Percentiles rank a stretch among this genome's conserved stretches.
These are phyloP conservation scores for Oscheius sp. DNA, from an alignment of 2,888 invertebrate species.

Conservation along the genomic window DNA sequence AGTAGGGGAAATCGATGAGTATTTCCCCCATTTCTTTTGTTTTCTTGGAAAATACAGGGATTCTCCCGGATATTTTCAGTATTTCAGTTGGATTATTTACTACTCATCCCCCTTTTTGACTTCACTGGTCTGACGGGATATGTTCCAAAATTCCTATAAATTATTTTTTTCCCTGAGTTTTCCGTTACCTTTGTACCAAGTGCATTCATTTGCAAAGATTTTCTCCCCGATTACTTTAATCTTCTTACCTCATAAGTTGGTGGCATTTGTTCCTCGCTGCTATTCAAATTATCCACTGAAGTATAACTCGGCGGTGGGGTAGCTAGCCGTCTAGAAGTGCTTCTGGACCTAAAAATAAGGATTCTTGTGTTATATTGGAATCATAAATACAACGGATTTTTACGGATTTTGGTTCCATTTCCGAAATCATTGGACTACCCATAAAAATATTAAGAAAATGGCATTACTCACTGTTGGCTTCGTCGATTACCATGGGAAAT, in stretches of 20 bases:
- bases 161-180: not conserved
- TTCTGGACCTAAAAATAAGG: slow-evolving; percentile 18
- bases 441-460: not conserved
- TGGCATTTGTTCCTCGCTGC: slow-evolving; percentile 43
- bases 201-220: not conserved
- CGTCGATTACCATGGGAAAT: slow-evolving; percentile 37
- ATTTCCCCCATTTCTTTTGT: too few relatives aligned
- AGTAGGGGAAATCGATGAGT: too few relatives aligned
- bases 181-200: not conserved
- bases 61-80: too few relatives aligned
- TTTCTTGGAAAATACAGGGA: too few relatives aligned
- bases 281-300: slow-evolving; percentile 50
- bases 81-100: too few relatives aligned
- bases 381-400: too few relatives aligned
- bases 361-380: not conserved
- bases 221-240: not conserved
- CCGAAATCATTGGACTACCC: not conserved
- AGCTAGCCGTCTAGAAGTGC: slow-evolving; percentile 43
- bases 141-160: slow-evolving; percentile 6
- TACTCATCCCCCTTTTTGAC: too few relatives aligned
- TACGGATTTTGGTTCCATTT: too few relatives aligned
- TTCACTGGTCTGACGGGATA: too few relatives aligned
- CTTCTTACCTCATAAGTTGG: slow-evolving; percentile 53
- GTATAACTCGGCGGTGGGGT: slow-evolving; percentile 61
- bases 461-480: slow-evolving; percentile 19